Conservation (phyloP, 2,797 vertebrate species). For the Centropyge bicolor region DNA sequence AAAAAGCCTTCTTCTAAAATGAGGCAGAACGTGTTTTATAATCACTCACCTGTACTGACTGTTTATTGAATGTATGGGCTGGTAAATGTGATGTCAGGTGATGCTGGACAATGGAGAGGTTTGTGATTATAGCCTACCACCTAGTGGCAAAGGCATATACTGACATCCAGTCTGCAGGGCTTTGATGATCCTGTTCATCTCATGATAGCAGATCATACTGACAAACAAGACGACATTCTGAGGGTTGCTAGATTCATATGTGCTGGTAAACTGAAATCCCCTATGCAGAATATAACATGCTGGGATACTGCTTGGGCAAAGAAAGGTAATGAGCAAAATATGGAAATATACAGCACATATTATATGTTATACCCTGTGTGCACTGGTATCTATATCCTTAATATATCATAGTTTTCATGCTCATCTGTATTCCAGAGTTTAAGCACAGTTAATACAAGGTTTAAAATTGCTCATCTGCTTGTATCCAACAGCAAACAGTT, state of each 20-base stretch:
- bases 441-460: not conserved
- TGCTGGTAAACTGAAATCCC: not conserved
- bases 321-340: not conserved
- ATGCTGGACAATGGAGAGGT: not conserved
- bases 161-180: not conserved
- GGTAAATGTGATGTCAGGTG: not conserved
- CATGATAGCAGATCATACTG: not conserved
- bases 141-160: constrained; percentile 59
- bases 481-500: not conserved
- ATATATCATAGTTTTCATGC: not conserved
- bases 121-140: constrained; percentile 64
- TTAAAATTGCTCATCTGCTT: not conserved
- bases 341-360: not conserved
- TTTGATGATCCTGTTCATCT: not conserved
- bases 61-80: not conserved
- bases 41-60: not conserved
- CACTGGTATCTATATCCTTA: not conserved
- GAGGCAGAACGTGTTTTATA: accelerated
- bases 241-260: not conserved
- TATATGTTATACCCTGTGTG: not conserved
- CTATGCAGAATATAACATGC: not conserved
- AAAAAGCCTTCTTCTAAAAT: not conserved
- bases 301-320: not conserved
- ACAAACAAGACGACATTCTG: not conserved
- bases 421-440: not conserved